These are phyloP conservation scores for Reinhardtius hippoglossoides DNA, from an alignment of 2,113 vertebrate species.

Conservation along the genomic window DNA sequence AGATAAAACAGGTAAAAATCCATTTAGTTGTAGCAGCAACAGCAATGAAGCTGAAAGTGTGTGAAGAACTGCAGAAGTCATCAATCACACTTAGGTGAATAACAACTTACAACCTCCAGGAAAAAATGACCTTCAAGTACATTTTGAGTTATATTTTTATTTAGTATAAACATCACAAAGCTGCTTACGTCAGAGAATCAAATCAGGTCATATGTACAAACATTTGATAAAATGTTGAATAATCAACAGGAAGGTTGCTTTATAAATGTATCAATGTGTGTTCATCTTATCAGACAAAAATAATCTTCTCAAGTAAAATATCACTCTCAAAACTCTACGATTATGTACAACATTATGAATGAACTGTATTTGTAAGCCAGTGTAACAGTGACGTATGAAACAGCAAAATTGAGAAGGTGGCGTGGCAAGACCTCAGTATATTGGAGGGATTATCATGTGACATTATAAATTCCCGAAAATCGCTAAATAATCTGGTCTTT, in stretches of 20 bases:
- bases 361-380: not conserved
- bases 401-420: not conserved
- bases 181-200: slow-evolving; percentile 19
- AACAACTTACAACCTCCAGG: not conserved
- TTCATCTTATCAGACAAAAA: slow-evolving; percentile 25
- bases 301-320: slow-evolving; percentile 2
- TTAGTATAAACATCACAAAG: slow-evolving; percentile 35
- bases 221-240: slow-evolving; percentile 10
- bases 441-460: not conserved
- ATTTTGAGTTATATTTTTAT: slow-evolving; percentile 53
- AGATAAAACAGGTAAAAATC: no score
- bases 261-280: not conserved
- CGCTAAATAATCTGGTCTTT: not conserved
- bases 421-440: not conserved
- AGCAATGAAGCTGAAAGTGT: no score
- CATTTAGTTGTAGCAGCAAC: no score
- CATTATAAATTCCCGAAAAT: not conserved
- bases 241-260: slow-evolving; percentile 34
- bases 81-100: no score
- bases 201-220: slow-evolving; percentile 53
- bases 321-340: slow-evolving; percentile 32
- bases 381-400: slow-evolving; percentile 47
- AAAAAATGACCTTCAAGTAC: not conserved
- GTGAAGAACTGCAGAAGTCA: no score
- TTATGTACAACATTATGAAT: slow-evolving; percentile 51